Conservation (phyloP, 2,113 vertebrate species). For the Cebidichthys violaceus region DNA sequence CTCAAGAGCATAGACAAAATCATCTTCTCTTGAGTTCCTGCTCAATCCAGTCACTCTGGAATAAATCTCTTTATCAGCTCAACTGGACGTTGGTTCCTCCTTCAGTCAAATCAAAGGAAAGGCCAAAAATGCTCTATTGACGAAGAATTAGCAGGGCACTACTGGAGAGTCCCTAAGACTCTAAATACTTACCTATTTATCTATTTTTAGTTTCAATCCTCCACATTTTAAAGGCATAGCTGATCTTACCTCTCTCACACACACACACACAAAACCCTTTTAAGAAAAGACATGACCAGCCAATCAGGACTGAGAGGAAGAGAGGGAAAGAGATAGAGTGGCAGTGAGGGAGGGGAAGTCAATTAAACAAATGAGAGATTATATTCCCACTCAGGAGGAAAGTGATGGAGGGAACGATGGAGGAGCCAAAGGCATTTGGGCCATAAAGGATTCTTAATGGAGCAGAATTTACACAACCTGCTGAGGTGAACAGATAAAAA, state of each 20-base stretch:
- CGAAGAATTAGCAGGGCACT: not conserved
- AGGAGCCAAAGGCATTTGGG: conserved; percentile 34
- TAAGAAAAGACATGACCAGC: not conserved
- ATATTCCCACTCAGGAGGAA: conserved; percentile 50
- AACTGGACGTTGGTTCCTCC: conserved; percentile 48
- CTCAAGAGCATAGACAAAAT: conserved; percentile 32
- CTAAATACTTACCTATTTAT: not conserved
- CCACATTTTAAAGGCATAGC: not conserved
- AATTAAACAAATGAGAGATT: conserved; percentile 69
- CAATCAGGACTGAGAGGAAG: conserved; percentile 12
- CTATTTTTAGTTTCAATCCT: not conserved
- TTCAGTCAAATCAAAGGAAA: conserved; percentile 40
- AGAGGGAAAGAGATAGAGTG: not conserved
- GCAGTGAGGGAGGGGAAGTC: conserved; percentile 18
- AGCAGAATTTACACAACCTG: conserved; percentile 79
- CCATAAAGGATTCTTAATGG: conserved; percentile 75
- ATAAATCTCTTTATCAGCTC: conserved; percentile 60
- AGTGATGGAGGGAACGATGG: conserved; percentile 27
- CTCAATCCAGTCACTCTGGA: conserved; percentile 52
- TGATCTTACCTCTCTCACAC: not conserved
- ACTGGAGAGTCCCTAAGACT: not conserved
- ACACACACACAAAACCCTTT: not conserved
- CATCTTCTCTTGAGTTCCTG: conserved; percentile 43
- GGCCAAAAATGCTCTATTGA: conserved; percentile 14
- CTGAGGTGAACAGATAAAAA: conserved; percentile 74